Conservation (phyloP, 2,888 invertebrate species). For the Prosapia bicincta region DNA sequence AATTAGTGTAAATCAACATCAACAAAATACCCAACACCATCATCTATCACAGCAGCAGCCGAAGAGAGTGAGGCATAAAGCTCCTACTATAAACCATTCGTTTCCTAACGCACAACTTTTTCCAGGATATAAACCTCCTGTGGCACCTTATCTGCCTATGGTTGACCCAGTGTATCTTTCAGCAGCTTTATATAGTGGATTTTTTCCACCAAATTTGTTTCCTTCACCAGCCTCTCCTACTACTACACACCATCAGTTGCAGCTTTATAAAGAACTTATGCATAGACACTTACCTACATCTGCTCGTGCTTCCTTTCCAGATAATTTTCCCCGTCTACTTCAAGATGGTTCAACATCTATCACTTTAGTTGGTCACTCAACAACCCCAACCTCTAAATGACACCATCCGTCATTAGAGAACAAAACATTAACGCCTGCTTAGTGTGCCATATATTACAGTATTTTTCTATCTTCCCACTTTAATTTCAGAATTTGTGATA, state of each 20-base stretch:
- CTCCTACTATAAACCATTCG: neutral
- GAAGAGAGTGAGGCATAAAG: neutral
- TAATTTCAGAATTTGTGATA: neutral
- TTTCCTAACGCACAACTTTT: slow-evolving; percentile 7
- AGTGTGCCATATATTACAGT: slow-evolving; percentile 26
- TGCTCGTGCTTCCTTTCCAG: slow-evolving; percentile 12
- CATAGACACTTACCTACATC: slow-evolving; percentile 30
- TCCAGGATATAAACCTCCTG: neutral
- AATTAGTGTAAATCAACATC: slow-evolving; percentile 20
- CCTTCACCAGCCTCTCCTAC: slow-evolving; percentile 39
- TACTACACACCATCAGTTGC: slow-evolving; percentile 49
- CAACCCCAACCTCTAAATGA: slow-evolving; percentile 47
- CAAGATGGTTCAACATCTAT: slow-evolving; percentile 47
- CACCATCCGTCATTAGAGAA: slow-evolving; percentile 1
- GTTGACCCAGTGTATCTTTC: slow-evolving; percentile 36
- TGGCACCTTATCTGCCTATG: slow-evolving; percentile 15
- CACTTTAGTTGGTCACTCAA: slow-evolving; percentile 45
- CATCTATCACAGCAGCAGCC: neutral
- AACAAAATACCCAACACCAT: slow-evolving; percentile 4
- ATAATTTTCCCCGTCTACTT: slow-evolving; percentile 40
- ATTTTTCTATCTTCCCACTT: neutral
- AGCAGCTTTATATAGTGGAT: slow-evolving; percentile 32
- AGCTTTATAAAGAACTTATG: slow-evolving; percentile 54
- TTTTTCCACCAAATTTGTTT: slow-evolving; percentile 45
- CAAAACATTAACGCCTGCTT: slow-evolving; percentile 7